These are phyloP conservation scores for Coptodon rendalli DNA, from an alignment of 2,113 vertebrate genomes.

Conservation along the genomic window DNA sequence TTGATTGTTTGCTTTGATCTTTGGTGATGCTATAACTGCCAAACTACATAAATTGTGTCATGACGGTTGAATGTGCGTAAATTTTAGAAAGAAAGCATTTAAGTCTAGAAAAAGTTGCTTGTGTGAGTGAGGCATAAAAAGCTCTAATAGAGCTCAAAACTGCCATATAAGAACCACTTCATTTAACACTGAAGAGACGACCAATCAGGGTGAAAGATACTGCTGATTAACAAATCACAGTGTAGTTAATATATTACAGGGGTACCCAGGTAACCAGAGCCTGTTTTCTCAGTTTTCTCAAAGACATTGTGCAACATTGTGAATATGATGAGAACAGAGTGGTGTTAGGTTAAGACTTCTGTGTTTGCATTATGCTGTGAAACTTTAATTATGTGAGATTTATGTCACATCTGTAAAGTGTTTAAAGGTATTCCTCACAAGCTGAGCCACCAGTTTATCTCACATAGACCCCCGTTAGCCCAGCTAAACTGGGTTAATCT, in stretches of 20 bases:
- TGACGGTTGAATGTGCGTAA: neutral
- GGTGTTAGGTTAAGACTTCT: neutral
- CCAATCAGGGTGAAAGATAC: neutral
- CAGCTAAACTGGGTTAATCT: neutral
- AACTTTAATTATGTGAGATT: neutral
- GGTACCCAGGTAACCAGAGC: neutral
- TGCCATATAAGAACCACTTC: neutral
- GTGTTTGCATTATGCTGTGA: neutral
- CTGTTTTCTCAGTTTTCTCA: neutral
- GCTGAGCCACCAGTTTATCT: neutral
- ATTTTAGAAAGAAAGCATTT: neutral
- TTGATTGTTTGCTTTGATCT: neutral
- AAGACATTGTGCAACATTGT: neutral
- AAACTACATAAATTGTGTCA: accelerated
- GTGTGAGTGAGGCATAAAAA: neutral
- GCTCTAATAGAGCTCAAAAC: neutral
- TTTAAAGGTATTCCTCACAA: neutral
- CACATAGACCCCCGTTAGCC: neutral
- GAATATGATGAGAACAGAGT: neutral
- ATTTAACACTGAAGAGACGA: neutral
- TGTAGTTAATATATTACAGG: neutral
- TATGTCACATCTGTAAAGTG: neutral
- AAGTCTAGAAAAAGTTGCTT: neutral
- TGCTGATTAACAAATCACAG: neutral
- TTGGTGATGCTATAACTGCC: neutral